A percentile compares a stretch with the other conserved stretches of the same genome.
Conservation (phyloP, 1,140 invertebrate species). For the Sinonovacula constricta region DNA sequence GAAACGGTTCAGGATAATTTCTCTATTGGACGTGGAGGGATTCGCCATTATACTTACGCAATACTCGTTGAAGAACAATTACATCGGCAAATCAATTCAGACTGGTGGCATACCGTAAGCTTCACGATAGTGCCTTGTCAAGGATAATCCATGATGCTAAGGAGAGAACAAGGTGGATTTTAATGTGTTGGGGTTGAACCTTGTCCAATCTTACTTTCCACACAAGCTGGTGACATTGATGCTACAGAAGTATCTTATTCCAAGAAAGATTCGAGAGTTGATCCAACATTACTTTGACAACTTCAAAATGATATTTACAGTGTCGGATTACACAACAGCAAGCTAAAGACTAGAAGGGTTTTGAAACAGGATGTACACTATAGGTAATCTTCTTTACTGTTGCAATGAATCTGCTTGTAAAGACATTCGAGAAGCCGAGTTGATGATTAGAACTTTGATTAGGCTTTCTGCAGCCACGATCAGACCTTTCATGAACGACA, state of each 20-base stretch:
- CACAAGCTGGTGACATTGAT: slow-evolving; percentile 34
- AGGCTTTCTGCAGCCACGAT: slow-evolving; percentile 1
- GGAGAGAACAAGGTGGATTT: slow-evolving; percentile 1
- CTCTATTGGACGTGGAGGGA: slow-evolving; percentile 1
- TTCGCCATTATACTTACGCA: neutral
- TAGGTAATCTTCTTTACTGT: slow-evolving; percentile 12
- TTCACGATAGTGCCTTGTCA: slow-evolving; percentile 18
- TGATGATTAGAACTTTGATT: slow-evolving; percentile 3
- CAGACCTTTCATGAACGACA: slow-evolving; percentile 41
- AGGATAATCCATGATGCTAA: slow-evolving; percentile 14
- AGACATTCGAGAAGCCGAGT: slow-evolving; percentile 18
- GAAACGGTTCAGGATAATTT: slow-evolving; percentile 16
- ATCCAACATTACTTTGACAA: slow-evolving; percentile 5
- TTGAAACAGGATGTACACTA: slow-evolving; percentile 39
- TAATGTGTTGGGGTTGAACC: slow-evolving; percentile 38
- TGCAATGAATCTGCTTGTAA: slow-evolving; percentile 5
- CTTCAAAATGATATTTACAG: slow-evolving; percentile 27
- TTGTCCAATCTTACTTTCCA: slow-evolving; percentile 23
- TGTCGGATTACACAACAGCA: slow-evolving; percentile 23
- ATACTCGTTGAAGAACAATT: slow-evolving; percentile 20
- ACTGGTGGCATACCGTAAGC: no score
- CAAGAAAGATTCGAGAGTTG: neutral
- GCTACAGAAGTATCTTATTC: slow-evolving; percentile 19
- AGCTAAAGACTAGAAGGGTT: slow-evolving; percentile 34
- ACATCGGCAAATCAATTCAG: slow-evolving; percentile 33